Base-by-base conservation (phyloP, 2,888 invertebrate genomes). In the Autographa gamma region DNA sequence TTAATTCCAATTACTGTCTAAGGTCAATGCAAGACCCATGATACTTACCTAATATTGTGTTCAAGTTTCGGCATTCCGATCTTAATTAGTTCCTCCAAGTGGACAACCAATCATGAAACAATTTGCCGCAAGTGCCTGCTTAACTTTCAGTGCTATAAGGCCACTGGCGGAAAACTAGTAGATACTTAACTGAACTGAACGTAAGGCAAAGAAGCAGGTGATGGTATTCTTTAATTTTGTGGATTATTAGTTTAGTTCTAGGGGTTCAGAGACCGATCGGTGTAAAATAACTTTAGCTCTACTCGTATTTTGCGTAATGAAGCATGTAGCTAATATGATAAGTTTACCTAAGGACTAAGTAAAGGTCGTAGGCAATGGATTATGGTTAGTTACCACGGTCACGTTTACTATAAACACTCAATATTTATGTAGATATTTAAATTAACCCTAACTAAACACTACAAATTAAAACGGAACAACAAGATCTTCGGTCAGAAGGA, bases 281-380 rank as follows among this genome's bases (percentile, higher is more conserved):
- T 2, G 25, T 2, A 25, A 25, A 25, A 25, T 1, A 25, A 25
- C 25, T 25, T 25, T 25, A n/a, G n/a, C 48, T 48, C 48, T 48
- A 6, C 48, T 48, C 48, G 48, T 48, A 4, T n/a, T 48, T 48
- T 48, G 0, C 48, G 7, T 48, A 48, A n/a, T n/a, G 48, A 5
- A n/a, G n/a, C 6, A n/a, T 4, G n/a, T n/a, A 38, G 38, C 0
- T 38, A 38, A 2, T 5, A 38, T 48, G 0, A 48, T 48, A n/a
- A 48, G n/a, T 48, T 48, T n/a, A n/a, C n/a, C 7, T 48, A n/a
- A n/a, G n/a, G n/a, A 48, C n/a, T 48, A n/a, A 48, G 48, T 48
- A 48, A 48, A 48, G 48, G 48, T n/a, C n/a, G 48, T n/a, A 48
- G 6, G n/a, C 48, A 48, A 48, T 48, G 48, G n/a, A n/a, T 48